phyloP scores from a whole-genome alignment of 1,140 invertebrate genomes.

The Plectrocnemia conspersa region DNA sequence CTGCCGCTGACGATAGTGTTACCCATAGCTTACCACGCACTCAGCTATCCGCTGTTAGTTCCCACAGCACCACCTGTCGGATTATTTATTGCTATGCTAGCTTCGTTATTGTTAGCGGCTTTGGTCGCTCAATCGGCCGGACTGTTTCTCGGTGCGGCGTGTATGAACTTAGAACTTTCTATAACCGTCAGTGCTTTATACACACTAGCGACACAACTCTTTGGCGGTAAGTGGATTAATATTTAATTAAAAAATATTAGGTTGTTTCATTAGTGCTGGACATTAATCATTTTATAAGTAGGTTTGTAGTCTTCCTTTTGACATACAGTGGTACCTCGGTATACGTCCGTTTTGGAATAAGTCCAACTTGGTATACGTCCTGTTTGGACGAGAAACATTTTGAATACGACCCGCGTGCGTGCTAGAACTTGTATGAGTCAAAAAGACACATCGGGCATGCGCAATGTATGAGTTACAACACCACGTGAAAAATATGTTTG shows the following conservation, averaged over 20 bases:
- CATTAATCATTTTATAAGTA: neutral
- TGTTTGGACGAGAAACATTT: too few species aligned
- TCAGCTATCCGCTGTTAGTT: slow-evolving; percentile 75
- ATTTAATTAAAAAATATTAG: slow-evolving; percentile 1
- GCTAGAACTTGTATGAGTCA: too few species aligned
- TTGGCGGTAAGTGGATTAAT: slow-evolving; percentile 56
- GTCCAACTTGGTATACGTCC: too few species aligned
- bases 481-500: too few species aligned
- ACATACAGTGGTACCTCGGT: too few species aligned
- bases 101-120: slow-evolving; percentile 71
- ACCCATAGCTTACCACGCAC: slow-evolving; percentile 73
- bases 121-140: slow-evolving; percentile 81
- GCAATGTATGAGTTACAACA: too few species aligned
- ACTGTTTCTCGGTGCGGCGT: slow-evolving; percentile 76
- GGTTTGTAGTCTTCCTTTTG: neutral
- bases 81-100: slow-evolving; percentile 67
- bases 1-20: slow-evolving; percentile 71
- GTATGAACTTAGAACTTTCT: slow-evolving; percentile 75
- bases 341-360: too few species aligned
- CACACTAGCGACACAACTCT: slow-evolving; percentile 74
- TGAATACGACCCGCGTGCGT: too few species aligned
- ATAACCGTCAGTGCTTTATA: slow-evolving; percentile 77
- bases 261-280: neutral
- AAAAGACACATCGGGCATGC: too few species aligned
- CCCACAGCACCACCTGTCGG: slow-evolving; percentile 48